A percentile compares a stretch with the other conserved stretches of the same genome.
Conservation (phyloP, 1,140 invertebrate species). For the Orius insidiosus region DNA sequence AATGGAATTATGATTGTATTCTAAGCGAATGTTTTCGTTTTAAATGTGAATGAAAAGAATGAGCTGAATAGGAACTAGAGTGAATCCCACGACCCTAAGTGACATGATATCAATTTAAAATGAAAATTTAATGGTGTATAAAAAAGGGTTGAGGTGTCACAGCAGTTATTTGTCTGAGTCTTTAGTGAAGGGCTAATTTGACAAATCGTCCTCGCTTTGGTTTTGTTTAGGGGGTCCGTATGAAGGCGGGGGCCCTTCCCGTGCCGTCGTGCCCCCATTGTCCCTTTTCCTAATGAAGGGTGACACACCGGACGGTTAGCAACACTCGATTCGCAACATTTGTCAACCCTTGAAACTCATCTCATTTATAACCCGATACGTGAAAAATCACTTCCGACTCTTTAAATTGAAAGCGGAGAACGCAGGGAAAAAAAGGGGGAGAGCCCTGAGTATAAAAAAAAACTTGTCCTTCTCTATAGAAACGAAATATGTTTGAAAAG, state of each 20-base stretch:
- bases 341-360: slow-evolving; percentile 11
- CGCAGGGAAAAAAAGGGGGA: too few relatives aligned
- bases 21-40: too few relatives aligned
- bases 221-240: not conserved
- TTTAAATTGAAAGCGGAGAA: too few relatives aligned
- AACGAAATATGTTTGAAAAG: too few relatives aligned
- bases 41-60: too few relatives aligned
- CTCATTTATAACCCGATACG: slow-evolving; percentile 6
- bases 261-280: not conserved
- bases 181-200: not conserved
- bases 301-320: slow-evolving; percentile 7
- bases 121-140: slow-evolving; percentile 11
- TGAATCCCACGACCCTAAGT: slow-evolving; percentile 3
- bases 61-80: not conserved
- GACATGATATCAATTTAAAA: slow-evolving; percentile 4
- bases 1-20: too few relatives aligned
- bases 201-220: slow-evolving; percentile 1
- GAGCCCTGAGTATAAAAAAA: too few relatives aligned
- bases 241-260: not conserved
- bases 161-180: slow-evolving; percentile 10
- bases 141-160: slow-evolving; percentile 12
- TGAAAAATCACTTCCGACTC: slow-evolving; percentile 8
- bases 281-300: slow-evolving; percentile 5
- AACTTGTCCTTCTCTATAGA: too few relatives aligned
- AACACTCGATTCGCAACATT: slow-evolving; percentile 6